Conservation (phyloP, 2,888 invertebrate species). For the Drosophila quinaria region DNA sequence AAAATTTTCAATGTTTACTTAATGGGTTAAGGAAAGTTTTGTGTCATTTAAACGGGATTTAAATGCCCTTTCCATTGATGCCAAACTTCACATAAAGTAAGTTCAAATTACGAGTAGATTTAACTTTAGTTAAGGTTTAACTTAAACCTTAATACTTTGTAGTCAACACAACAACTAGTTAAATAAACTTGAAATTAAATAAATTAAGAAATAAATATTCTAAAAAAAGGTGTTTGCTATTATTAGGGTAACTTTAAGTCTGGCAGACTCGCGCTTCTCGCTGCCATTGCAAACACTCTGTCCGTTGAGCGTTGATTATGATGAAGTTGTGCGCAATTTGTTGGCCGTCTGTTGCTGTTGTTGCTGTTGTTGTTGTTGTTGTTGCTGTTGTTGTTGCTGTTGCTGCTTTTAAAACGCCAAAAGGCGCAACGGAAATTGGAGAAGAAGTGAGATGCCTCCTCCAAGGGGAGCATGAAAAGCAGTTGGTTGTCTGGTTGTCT, state of each 20-base stretch:
- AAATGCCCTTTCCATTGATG: too few species aligned
- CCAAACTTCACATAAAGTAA: too few species aligned
- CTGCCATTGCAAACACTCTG: slow-evolving; percentile 34
- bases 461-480: background rate
- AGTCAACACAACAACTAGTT: too few species aligned
- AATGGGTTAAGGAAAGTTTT: too few species aligned
- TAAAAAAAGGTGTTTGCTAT: background rate
- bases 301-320: slow-evolving; percentile 70
- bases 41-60: too few species aligned
- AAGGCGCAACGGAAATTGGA: slow-evolving; percentile 81
- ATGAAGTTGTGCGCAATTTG: slow-evolving; percentile 83
- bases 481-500: slow-evolving; percentile 16
- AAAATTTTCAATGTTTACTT: too few species aligned
- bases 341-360: slow-evolving; percentile 72
- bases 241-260: slow-evolving; percentile 21
- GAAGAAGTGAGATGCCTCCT: slow-evolving; percentile 53
- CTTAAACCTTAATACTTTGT: too few species aligned
- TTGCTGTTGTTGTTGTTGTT: too few species aligned
- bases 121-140: too few species aligned
- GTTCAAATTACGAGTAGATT: too few species aligned
- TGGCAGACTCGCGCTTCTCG: background rate
- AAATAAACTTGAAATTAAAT: too few species aligned
- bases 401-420: slow-evolving; percentile 61
- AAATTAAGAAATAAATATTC: too few species aligned
- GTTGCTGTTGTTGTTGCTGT: slow-evolving; percentile 2